Evolutionary conservation across 2,888 invertebrate genomes (phyloP).

Genomic region (Hydrotaea cyrtoneurina): DNA sequence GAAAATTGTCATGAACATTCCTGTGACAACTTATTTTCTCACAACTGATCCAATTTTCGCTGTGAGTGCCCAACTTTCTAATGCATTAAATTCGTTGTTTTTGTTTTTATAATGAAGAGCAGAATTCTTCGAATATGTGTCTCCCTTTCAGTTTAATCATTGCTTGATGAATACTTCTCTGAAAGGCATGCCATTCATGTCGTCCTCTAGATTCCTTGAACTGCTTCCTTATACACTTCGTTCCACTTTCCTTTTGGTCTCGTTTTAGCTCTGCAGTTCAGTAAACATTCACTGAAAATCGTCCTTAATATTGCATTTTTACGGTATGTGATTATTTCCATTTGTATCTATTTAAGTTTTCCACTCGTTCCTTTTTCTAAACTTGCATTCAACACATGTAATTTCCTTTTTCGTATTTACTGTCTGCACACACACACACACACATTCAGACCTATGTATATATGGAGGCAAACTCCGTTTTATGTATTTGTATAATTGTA

Average conservation of each 20-base stretch:
- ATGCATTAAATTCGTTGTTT: no score
- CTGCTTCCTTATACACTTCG: not conserved
- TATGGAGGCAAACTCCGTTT: not conserved
- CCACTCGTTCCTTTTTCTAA: not conserved
- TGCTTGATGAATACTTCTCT: no score
- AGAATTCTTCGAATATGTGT: not conserved
- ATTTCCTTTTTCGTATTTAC: conserved; percentile 11
- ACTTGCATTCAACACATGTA: conserved; percentile 13
- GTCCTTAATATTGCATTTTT: conserved; percentile 22
- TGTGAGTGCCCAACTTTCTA: no score
- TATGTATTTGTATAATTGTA: conserved; percentile 8
- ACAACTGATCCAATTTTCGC: no score
- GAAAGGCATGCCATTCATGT: not conserved
- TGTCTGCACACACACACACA: not conserved
- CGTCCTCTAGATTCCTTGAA: not conserved
- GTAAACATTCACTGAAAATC: conserved; percentile 5
- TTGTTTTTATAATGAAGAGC: no score
- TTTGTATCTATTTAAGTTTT: conserved; percentile 19
- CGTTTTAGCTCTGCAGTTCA: not conserved
- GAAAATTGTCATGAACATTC: no score
- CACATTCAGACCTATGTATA: conserved; percentile 1
- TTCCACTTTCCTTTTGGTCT: not conserved
- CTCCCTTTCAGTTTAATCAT: not conserved
- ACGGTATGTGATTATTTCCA: not conserved
- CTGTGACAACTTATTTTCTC: no score